Base-by-base conservation (phyloP, 2,113 vertebrate genomes). In the Trochalopteron elliotii region DNA sequence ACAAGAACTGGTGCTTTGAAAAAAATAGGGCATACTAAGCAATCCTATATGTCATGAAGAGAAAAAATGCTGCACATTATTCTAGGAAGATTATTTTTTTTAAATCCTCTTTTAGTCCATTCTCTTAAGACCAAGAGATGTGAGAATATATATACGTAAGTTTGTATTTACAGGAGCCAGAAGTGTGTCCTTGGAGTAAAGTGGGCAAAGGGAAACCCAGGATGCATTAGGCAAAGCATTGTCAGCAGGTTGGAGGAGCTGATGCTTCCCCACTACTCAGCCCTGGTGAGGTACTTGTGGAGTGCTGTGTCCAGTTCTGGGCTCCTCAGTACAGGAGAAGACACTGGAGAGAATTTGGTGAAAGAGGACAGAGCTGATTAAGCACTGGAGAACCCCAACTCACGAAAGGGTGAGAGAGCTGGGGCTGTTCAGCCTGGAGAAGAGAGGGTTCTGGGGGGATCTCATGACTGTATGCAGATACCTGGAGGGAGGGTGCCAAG, bases 81-180 rank as follows among this genome's bases (percentile, higher is more conserved):
- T 68, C 20, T 8, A 45, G 1, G 1, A 33, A 67, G 5, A 49
- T 31, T 71, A 42, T 37, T 15, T 17, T 61, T 42, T 24, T 9
- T 0, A 9, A 15, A 19, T 50, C 0, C 3, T 45, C 18, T 39
- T 52, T 39, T 35, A 39, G 9, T 23, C 1, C 2, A 40, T 80
- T 50, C 10, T 50, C 4, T 60, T 19, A 83, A 47, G 33, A 56
- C 15, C 11, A 52, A 13, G 13, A 52, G 49, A 53, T 69, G 67
- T 44, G 16, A 52, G 10, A 17, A 11, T 12, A 35, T 9, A 50
- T 0, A 0, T 20, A 21, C 72, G 14, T 22, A 63, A 65, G 19
- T 75, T 56, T 40, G 25, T 31, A 57, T 13, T 47, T 63, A 45
- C 18, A 39, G 67, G 42, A 56, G 25, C 16, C 37, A 76, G 18